Conservation (phyloP, 2,113 vertebrate genomes). For the Ammodytes marinus region DNA sequence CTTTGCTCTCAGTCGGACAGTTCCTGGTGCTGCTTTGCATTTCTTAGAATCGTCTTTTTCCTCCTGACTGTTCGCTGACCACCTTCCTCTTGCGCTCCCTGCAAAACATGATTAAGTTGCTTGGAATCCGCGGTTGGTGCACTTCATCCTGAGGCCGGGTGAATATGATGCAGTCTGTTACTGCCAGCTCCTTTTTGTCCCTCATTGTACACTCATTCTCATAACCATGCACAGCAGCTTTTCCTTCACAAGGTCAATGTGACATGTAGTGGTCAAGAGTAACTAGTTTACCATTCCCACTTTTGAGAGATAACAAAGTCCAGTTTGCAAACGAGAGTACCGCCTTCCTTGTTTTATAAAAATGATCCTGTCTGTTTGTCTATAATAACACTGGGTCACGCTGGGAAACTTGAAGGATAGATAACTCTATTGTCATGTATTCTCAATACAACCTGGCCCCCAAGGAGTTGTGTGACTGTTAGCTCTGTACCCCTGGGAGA, state of each 20-base stretch:
- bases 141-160: conserved; percentile 33
- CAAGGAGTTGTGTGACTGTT: not conserved
- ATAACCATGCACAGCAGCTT: conserved; percentile 70
- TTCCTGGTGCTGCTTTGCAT: not conserved
- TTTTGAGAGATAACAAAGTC: conserved; percentile 64
- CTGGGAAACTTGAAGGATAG: conserved; percentile 16
- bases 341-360: conserved; percentile 61
- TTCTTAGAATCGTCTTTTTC: not conserved
- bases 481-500: not conserved
- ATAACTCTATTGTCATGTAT: conserved; percentile 25
- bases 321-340: conserved; percentile 51
- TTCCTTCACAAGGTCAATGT: conserved; percentile 72
- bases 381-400: conserved; percentile 54
- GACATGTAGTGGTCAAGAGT: conserved; percentile 44
- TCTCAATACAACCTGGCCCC: not conserved
- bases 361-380: conserved; percentile 70
- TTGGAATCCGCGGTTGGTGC: conserved; percentile 18
- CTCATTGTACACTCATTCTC: conserved; percentile 37
- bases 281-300: conserved; percentile 45
- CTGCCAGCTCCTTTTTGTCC: conserved; percentile 11
- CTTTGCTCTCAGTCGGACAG: not conserved
- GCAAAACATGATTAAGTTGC: conserved; percentile 74
- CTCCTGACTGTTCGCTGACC: conserved; percentile 79
- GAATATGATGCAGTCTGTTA: conserved; percentile 50
- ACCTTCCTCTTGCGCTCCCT: conserved; percentile 86